Base-by-base conservation (phyloP, 2,113 vertebrate genomes). In the Pelecanus crispus region DNA sequence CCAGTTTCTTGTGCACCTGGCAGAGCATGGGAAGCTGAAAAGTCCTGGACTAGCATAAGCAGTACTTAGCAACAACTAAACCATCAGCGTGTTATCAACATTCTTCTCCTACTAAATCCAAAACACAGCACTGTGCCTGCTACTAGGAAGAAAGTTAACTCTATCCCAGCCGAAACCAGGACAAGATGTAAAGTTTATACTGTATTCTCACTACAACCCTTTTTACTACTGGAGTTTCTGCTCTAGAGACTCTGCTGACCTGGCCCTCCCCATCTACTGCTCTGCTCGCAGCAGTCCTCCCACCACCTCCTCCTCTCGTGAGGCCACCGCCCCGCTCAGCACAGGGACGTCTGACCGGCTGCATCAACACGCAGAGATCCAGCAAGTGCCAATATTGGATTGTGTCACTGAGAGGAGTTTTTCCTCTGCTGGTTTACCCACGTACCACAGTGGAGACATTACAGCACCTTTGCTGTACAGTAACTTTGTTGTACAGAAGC, bases 281-380 rank as follows among this genome's bases (percentile, higher is more conserved):
- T 45, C 11, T 21, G 34, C 32, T 50, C 42, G 7, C 49, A 19
- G 34, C 42, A 4, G 22, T 9, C 22, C 25, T 52, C 50, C 34
- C 6, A 10, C 12, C 12, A 3, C 26, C n/a, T 14, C 21, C 7
- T 11, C 4, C 36, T 14, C 36, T 7, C 2, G 0, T 0, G 2
- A 44, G 20, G n/a, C 62, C 36, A 0, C 49, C 14, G 44, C 24
- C 32, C 62, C 17, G 3, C n/a, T 5, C 36, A 7, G 78, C 26
- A 11, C 56, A 28, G 50, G 70, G 44, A 31, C 3, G 1, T 38
- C 55, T 32, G 32, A 15, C 31, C 4, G 1, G 47, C 45, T 3
- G 0, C 47, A 34, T 2, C 74, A 10, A 13, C 32, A 17, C 1
- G 3, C 17, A 11, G 19, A 29, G 49, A 50, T 56, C 18, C 47